Evolutionary conservation across 2,888 invertebrate species (phyloP).

Genomic region (Blastobasis lacticolella): DNA sequence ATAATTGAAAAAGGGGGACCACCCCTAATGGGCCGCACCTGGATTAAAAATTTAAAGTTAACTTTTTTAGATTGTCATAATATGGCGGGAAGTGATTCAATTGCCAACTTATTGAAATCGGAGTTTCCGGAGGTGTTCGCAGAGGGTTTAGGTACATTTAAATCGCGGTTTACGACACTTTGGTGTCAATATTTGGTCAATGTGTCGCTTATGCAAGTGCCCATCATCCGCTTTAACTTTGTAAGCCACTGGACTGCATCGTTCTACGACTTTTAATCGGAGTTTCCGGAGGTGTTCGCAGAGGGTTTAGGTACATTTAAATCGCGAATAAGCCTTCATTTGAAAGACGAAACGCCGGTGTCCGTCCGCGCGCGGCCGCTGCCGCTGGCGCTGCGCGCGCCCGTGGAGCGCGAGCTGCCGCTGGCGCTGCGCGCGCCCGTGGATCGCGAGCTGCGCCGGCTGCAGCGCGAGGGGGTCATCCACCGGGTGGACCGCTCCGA

Average conservation of each 20-base stretch:
- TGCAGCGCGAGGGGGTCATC: conserved; percentile 14
- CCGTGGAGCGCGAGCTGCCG: no score
- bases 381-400: conserved; percentile 17
- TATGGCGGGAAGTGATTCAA: no score
- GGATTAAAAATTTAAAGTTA: no score
- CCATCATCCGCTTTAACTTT: not conserved
- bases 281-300: no score
- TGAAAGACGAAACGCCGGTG: conserved; percentile 3
- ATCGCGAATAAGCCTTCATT: not conserved
- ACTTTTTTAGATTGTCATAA: no score
- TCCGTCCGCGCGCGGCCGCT: conserved; percentile 17
- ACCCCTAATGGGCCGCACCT: no score
- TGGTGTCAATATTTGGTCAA: conserved; percentile 1
- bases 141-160: no score
- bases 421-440: no score
- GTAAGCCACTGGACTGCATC: conserved; percentile 5
- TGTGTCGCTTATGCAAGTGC: not conserved
- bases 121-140: conserved; percentile 13
- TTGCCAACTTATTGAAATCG: not conserved
- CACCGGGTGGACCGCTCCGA: conserved; percentile 9
- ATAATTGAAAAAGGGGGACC: no score
- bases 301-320: conserved; percentile 10
- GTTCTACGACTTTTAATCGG: not conserved
- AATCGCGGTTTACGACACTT: not conserved
- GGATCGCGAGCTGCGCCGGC: conserved; percentile 8